Evolutionary conservation across 2,888 invertebrate genomes (phyloP), one percentile per base, ranked within the genome.

Genomic region (Ephialtes manifestator): DNA sequence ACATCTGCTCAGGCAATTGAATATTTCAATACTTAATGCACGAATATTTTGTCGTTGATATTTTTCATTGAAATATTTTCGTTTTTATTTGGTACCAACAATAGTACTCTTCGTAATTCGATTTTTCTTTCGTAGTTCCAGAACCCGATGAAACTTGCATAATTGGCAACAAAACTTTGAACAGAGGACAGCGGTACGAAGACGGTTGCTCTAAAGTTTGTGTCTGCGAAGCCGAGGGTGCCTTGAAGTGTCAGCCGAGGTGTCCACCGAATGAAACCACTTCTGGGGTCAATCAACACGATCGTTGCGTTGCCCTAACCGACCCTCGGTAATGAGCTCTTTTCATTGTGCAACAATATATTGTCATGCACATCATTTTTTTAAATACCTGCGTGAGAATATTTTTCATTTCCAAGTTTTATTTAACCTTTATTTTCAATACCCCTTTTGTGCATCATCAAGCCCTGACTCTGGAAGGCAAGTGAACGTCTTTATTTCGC

Each of bases 181-280:
- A 96, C 68, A 95, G 96, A 65, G 97, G 97, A 4, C 96, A 97
- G 87, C 96, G 95, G 20, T 96, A 98, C 94, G 96, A 97, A 91
- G 96, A 97, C 85, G 97, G 96, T n/a, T 98, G 98, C 91, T 96
- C 96, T 75, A 96, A 96, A 91, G 95, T 96, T 51, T 98, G 98
- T 91, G 95, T 95, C 58, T 98, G 98, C 90, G 96, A 97, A 86
- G 95, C 95, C 10, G 96, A 95, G 74, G 97, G 97, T 39, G 94
- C 96, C 84, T 95, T 97, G 86, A 96, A 96, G n/a, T 97, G 97
- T 90, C 95, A 96, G 83, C 96, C 97, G 7, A 96, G 96, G 95
- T 96, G 94, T 90, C 92, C 91, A 18, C 92, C 92, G 11, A 93
- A 93, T 78, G 93, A 94, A 60, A 92, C 92, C 0, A 89, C 88